phyloP scores from a whole-genome alignment of 2,113 vertebrate species.

The Gnathonemus echidnorhynchus region DNA sequence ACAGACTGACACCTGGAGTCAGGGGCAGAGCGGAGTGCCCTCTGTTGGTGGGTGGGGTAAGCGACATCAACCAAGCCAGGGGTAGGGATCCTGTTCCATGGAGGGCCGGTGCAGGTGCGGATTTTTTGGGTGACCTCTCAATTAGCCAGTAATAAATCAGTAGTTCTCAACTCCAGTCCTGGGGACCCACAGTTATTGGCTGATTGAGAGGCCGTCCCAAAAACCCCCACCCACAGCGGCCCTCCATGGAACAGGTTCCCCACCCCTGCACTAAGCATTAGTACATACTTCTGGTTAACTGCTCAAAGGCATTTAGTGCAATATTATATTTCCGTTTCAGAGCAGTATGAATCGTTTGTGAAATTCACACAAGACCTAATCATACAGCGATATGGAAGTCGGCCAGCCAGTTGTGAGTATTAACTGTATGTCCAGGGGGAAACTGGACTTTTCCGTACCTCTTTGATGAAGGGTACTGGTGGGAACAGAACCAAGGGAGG shows the following conservation, averaged over 20 bases:
- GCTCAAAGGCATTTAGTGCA: neutral
- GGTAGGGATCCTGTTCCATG: too few species aligned
- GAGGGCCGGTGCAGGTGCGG: too few species aligned
- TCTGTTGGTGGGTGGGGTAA: neutral
- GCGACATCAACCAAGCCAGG: neutral
- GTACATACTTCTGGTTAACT: neutral
- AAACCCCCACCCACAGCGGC: too few species aligned
- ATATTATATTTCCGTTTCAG: constrained; percentile 46
- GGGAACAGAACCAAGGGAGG: neutral
- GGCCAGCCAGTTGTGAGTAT: constrained; percentile 79
- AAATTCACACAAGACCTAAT: constrained; percentile 94
- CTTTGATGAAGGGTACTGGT: neutral
- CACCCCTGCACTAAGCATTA: neutral
- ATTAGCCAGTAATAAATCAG: too few species aligned
- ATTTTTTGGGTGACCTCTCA: too few species aligned
- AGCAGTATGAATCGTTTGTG: constrained; percentile 93
- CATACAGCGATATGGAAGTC: constrained; percentile 82
- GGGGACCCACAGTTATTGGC: too few species aligned
- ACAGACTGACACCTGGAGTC: neutral
- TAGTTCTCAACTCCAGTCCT: too few species aligned
- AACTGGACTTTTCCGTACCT: neutral
- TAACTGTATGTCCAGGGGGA: neutral
- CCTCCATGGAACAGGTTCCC: too few species aligned
- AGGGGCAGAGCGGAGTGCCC: neutral
- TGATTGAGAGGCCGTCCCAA: too few species aligned